Evolutionary conservation across 2,888 invertebrate genomes (phyloP).

Genomic region (Desoria tigrina): DNA sequence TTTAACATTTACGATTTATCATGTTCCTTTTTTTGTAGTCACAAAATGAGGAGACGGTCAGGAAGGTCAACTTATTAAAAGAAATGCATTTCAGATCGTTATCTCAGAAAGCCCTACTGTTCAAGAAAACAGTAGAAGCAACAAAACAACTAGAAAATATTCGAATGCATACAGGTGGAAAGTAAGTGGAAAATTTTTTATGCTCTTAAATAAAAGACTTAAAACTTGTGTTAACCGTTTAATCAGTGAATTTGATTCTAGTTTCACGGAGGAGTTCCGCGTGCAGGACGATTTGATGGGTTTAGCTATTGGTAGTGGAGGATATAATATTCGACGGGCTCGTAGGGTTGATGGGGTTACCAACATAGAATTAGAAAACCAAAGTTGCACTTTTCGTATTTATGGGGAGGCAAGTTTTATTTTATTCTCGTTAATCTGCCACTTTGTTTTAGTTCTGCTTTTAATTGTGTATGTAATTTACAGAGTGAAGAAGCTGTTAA

Average conservation of each 20-base stretch:
- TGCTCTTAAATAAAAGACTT: background rate
- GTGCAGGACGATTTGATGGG: constrained; percentile 98
- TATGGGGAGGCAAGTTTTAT: constrained; percentile 73
- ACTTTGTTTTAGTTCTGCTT: background rate
- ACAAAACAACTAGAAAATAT: constrained; percentile 91
- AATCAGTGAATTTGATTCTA: constrained; percentile 56
- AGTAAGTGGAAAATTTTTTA: constrained; percentile 64
- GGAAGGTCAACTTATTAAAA: constrained; percentile 85
- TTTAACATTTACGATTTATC: too few relatives aligned
- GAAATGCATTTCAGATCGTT: constrained; percentile 61
- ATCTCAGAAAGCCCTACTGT: constrained; percentile 70
- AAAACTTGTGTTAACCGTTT: constrained; percentile 1
- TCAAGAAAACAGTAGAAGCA: constrained; percentile 95
- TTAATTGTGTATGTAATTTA: constrained; percentile 46
- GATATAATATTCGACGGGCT: constrained; percentile 93
- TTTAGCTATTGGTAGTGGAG: constrained; percentile 70
- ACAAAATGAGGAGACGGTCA: constrained; percentile 75
- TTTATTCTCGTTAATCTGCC: too few relatives aligned
- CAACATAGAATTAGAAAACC: constrained; percentile 92
- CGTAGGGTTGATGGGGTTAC: constrained; percentile 90
- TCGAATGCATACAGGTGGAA: constrained; percentile 82
- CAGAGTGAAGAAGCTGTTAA: constrained; percentile 86
- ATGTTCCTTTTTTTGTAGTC: constrained; percentile 58
- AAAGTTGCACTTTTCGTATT: constrained; percentile 94
- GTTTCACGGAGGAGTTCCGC: constrained; percentile 89